Conservation (phyloP, 2,113 vertebrate species). For the Penelope pileata region DNA sequence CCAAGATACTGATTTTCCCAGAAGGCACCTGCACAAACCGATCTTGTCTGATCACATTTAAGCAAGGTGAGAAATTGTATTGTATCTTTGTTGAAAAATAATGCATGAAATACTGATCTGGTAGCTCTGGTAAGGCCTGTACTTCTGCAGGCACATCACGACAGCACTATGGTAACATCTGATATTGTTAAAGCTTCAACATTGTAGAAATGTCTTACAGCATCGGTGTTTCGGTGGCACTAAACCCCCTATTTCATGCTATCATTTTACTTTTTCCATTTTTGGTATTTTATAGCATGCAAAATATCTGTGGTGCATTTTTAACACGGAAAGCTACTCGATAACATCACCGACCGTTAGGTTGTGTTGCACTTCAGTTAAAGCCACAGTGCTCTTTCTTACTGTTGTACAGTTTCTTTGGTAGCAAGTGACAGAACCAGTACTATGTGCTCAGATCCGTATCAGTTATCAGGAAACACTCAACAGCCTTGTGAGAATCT, state of each 20-base stretch:
- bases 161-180: not conserved
- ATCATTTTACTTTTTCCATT: not conserved
- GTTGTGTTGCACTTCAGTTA: not conserved
- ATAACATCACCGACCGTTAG: not conserved
- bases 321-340: not conserved
- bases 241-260: not conserved
- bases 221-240: not conserved
- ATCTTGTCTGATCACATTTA: constrained; percentile 97
- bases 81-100: not conserved
- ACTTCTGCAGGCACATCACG: not conserved
- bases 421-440: not conserved
- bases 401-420: not conserved
- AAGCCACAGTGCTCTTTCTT: not conserved
- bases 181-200: not conserved
- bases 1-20: constrained; percentile 93
- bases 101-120: not conserved
- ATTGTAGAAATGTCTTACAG: not conserved
- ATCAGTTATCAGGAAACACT: not conserved
- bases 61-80: constrained; percentile 87
- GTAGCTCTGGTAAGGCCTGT: not conserved
- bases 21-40: constrained; percentile 99
- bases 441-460: rapidly evolving
- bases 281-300: not conserved
- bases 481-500: not conserved
- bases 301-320: not conserved